Evolutionary conservation across 2,797 vertebrate genomes (phyloP).

Genomic region (Pempheris klunzingeri): DNA sequence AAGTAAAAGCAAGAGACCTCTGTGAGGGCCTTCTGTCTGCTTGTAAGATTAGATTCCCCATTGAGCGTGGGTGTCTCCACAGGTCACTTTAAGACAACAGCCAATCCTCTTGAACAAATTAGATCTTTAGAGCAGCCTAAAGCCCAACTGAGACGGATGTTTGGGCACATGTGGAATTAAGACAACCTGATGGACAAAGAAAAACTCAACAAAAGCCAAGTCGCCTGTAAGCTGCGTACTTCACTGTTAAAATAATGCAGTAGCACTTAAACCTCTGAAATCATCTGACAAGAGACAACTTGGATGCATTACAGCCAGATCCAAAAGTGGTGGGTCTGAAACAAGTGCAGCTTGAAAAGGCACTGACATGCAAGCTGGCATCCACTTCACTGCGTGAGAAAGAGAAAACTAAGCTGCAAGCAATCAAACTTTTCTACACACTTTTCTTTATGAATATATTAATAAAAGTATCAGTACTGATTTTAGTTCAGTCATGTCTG

Average conservation of each 20-base stretch:
- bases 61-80: slow-evolving; percentile 38
- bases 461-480: background rate
- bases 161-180: slow-evolving; percentile 10
- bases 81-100: slow-evolving; percentile 48
- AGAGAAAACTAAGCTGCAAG: slow-evolving; percentile 6
- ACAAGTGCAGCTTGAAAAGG: slow-evolving; percentile 26
- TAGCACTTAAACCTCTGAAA: slow-evolving; percentile 10
- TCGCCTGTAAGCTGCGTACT: background rate
- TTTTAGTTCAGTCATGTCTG: background rate
- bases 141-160: background rate
- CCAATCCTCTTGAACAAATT: slow-evolving; percentile 51
- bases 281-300: slow-evolving; percentile 1
- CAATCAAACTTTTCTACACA: background rate
- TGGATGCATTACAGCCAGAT: slow-evolving; percentile 9
- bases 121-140: slow-evolving; percentile 36
- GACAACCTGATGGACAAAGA: slow-evolving; percentile 5
- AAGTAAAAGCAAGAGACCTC: slow-evolving; percentile 16
- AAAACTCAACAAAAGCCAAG: background rate
- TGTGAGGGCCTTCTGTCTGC: slow-evolving; percentile 23
- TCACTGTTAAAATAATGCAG: slow-evolving; percentile 14
- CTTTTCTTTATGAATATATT: background rate
- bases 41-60: slow-evolving; percentile 46
- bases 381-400: background rate
- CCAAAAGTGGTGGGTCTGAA: slow-evolving; percentile 10
- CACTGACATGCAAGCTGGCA: slow-evolving; percentile 18